phyloP scores from a whole-genome alignment of 2,888 invertebrate genomes.

The Heliothis peltigera region DNA sequence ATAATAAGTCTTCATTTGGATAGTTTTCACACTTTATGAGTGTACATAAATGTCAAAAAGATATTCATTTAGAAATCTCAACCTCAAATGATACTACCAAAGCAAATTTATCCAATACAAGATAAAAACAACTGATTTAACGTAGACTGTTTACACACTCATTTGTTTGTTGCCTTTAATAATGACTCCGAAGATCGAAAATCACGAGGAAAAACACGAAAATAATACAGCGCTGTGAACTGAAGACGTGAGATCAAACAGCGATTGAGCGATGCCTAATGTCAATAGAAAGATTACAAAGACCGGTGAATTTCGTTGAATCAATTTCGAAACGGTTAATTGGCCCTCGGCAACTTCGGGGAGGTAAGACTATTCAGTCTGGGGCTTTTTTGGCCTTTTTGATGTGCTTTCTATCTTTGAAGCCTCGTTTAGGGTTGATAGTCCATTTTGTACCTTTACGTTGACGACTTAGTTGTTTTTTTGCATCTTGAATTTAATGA shows the following conservation, averaged over 20 bases:
- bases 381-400: conserved; percentile 78
- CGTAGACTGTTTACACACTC: conserved; percentile 41
- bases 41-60: neutral
- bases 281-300: conserved; percentile 83
- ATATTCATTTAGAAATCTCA: neutral
- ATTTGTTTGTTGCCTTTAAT: conserved; percentile 53
- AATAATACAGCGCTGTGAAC: conserved; percentile 53
- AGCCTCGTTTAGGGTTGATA: conserved; percentile 7
- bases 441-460: neutral
- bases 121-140: conserved; percentile 54
- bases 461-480: conserved; percentile 1
- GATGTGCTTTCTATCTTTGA: conserved; percentile 69
- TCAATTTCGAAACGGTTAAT: conserved; percentile 87
- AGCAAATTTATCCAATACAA: conserved; percentile 42
- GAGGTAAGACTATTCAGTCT: conserved; percentile 73
- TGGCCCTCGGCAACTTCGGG: conserved; percentile 75
- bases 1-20: no score
- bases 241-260: conserved; percentile 72
- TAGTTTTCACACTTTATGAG: no score
- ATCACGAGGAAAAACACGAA: conserved; percentile 51
- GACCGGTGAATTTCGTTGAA: conserved; percentile 75
- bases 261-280: conserved; percentile 70
- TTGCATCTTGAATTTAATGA: neutral
- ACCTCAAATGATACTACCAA: conserved; percentile 33
- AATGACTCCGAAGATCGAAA: conserved; percentile 40